Conservation (phyloP, 2,888 invertebrate genomes). For the Marronus borbonicus region DNA sequence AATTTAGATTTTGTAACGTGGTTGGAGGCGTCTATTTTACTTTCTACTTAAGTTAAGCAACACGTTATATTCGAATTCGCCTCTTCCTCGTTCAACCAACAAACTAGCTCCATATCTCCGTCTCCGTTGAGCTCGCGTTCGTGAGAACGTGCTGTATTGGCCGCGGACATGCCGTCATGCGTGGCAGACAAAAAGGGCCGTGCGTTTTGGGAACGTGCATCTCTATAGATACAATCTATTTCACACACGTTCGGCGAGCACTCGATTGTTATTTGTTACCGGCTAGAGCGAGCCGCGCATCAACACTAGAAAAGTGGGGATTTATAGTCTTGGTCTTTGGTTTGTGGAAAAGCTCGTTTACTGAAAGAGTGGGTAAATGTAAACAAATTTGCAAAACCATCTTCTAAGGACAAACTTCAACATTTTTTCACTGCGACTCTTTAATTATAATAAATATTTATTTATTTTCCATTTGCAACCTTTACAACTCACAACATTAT, state of each 20-base stretch:
- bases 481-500: too few relatives aligned
- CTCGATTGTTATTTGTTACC: constrained; percentile 2
- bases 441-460: too few relatives aligned
- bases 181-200: not conserved
- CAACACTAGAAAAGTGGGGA: not conserved
- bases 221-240: constrained; percentile 24
- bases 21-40: constrained; percentile 7
- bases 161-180: constrained; percentile 1
- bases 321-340: not conserved
- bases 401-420: too few relatives aligned
- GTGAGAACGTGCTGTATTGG: constrained; percentile 11
- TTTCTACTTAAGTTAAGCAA: constrained; percentile 10
- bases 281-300: not conserved
- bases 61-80: not conserved
- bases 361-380: not conserved
- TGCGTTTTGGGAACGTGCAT: constrained; percentile 38
- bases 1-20: constrained; percentile 9
- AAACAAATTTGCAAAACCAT: not conserved
- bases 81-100: not conserved
- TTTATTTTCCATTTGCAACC: too few relatives aligned
- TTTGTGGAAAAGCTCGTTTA: too few relatives aligned
- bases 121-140: not conserved
- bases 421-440: too few relatives aligned
- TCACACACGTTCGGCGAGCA: constrained; percentile 20
- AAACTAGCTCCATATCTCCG: too few relatives aligned